phyloP scores from a whole-genome alignment of 2,888 invertebrate genomes.

The Drosophila pullipes region DNA sequence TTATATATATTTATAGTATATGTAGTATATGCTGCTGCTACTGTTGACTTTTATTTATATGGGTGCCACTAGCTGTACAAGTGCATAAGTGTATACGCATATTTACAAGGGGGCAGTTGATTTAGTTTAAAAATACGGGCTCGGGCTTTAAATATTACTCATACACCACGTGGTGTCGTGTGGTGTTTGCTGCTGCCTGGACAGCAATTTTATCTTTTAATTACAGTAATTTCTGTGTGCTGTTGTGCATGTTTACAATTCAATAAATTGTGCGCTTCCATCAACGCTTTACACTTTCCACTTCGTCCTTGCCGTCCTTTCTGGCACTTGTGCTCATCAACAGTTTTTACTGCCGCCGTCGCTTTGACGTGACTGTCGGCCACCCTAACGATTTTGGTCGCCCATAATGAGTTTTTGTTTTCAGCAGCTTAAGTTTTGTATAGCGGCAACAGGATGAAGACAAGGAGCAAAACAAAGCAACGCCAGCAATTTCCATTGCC shows the following conservation, averaged over 20 bases:
- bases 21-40: not conserved
- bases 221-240: constrained; percentile 64
- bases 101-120: constrained; percentile 35
- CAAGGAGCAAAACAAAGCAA: constrained; percentile 42
- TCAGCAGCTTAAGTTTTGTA: constrained; percentile 74
- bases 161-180: constrained; percentile 48
- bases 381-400: constrained; percentile 70
- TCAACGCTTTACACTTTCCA: constrained; percentile 59
- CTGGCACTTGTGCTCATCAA: constrained; percentile 43
- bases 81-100: constrained; percentile 15
- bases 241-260: constrained; percentile 73
- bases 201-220: constrained; percentile 67
- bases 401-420: constrained; percentile 80
- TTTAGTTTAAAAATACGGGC: constrained; percentile 32
- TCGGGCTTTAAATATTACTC: constrained; percentile 29
- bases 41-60: constrained; percentile 28
- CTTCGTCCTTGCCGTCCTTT: constrained; percentile 36
- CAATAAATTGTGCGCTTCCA: constrained; percentile 69
- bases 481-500: constrained; percentile 71
- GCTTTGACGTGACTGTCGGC: constrained; percentile 31
- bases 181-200: constrained; percentile 21
- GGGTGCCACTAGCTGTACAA: constrained; percentile 31
- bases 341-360: constrained; percentile 23
- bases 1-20: not conserved
- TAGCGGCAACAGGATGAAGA: constrained; percentile 45